Evolutionary conservation across 2,888 invertebrate genomes (phyloP), one percentile per base, ranked within the genome.

Genomic region (Phaedon cochleariae): DNA sequence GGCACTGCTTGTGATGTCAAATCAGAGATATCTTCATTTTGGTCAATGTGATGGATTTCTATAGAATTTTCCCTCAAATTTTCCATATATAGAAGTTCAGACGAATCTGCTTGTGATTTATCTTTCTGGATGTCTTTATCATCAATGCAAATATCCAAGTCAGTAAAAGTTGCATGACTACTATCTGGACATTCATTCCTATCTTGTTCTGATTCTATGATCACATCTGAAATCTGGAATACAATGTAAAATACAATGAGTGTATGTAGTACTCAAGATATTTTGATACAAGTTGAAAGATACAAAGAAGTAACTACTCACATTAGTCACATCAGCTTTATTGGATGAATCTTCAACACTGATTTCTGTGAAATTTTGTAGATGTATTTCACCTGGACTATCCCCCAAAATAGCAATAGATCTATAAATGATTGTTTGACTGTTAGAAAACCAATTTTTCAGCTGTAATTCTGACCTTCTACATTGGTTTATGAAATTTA

Each of bases 401-500:
- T 55, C 66, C 20, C 58, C 55, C 20, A 67, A 45, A 37, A 64
- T 60, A 2, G 68, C 59, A 59, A 70, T 70, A 52, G 71, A 65
- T 48, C 65, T 68, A 62, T 71, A 70, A 45, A 71, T 70, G 20
- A 71, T 62, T 37, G 68, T 51, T 45, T 65, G 59, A n/a, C 64
- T 64, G 6, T 62, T 51, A 46, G 49, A 64, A 20, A 71, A 48
- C 45, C 60, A 52, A 58, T 63, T 70, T 60, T 73, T 70, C 55
- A 82, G 70, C 45, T 79, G 76, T 9, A 68, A 26, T 51, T 83
- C 81, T 0, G 79, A 76, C 57, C 76, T 77, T 45, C 70, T 63
- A 52, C 80, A 80, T 63, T 78, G 79, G 54, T 77, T 76, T 73
- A 77, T 79, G 62, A 83, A 83, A 49, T 73, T 71, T n/a, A 76